Conservation (phyloP, 2,797 vertebrate genomes). For the Esox masquinongy region DNA sequence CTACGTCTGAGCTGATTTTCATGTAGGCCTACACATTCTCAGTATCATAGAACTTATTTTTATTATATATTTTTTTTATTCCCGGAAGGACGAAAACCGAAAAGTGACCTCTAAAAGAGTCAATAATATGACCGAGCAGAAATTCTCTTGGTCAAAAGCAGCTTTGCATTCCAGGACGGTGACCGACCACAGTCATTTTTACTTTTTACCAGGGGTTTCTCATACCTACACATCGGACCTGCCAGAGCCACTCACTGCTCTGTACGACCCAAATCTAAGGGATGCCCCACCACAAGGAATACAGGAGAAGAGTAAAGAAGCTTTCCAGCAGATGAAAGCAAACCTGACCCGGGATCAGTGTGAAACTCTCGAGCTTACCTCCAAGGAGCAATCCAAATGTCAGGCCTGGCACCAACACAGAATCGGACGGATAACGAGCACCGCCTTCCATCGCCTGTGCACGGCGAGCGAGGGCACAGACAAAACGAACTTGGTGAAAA, state of each 20-base stretch:
- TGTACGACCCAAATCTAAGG: not conserved
- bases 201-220: not conserved
- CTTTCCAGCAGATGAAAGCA: not conserved
- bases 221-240: not conserved
- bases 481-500: conserved; percentile 14
- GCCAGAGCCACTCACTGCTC: not conserved
- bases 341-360: not conserved
- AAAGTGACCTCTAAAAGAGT: not conserved
- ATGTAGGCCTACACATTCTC: too few species aligned
- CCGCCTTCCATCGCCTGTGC: conserved; percentile 18
- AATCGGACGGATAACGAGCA: conserved; percentile 25
- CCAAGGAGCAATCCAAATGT: conserved; percentile 13
- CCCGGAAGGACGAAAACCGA: too few species aligned
- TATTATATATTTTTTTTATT: too few species aligned
- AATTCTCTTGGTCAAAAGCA: not conserved
- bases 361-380: conserved; percentile 14
- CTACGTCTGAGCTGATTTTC: too few species aligned
- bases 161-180: not conserved
- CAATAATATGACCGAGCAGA: not conserved
- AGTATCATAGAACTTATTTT: too few species aligned
- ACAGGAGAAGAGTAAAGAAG: not conserved
- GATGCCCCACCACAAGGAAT: not conserved
- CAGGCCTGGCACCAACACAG: conserved; percentile 23
- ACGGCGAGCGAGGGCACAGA: conserved; percentile 3
- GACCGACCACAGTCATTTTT: not conserved